Conservation (phyloP, 1,140 invertebrate genomes). For the Papilio polytes region DNA sequence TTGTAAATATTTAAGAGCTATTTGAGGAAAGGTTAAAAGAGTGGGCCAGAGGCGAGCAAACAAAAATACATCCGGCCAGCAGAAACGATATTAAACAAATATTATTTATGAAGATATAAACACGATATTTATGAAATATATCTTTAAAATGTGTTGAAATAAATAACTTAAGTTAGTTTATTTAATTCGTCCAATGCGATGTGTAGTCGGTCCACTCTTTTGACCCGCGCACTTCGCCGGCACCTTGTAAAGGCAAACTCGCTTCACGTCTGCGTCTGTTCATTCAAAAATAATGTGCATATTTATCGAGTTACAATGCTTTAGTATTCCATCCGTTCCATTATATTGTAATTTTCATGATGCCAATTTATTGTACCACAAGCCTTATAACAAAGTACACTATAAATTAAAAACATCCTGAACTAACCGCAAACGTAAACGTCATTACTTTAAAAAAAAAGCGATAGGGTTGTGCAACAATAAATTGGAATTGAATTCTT, state of each 20-base stretch:
- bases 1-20: slow-evolving; percentile 75
- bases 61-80: slow-evolving; percentile 72
- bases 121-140: slow-evolving; percentile 48
- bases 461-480: slow-evolving; percentile 2
- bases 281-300: slow-evolving; percentile 44
- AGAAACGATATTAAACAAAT: slow-evolving; percentile 49
- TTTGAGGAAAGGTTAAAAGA: slow-evolving; percentile 59
- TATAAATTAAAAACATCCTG: background rate
- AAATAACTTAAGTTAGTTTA: slow-evolving; percentile 51
- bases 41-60: slow-evolving; percentile 61
- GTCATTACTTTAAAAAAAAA: background rate
- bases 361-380: background rate
- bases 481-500: slow-evolving; percentile 3
- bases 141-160: slow-evolving; percentile 45
- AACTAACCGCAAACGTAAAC: background rate
- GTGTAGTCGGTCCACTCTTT: slow-evolving; percentile 62
- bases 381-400: background rate
- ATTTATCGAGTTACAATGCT: slow-evolving; percentile 56
- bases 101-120: slow-evolving; percentile 50
- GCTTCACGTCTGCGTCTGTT: slow-evolving; percentile 52
- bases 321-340: slow-evolving; percentile 75
- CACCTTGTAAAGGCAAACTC: slow-evolving; percentile 42
- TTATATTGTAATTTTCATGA: slow-evolving; percentile 45
- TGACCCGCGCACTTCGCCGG: slow-evolving; percentile 44
- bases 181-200: slow-evolving; percentile 62